These are phyloP conservation scores for Enteromius unitaeniatus DNA, from an alignment of 2,797 vertebrate genomes.

Conservation along the genomic window DNA sequence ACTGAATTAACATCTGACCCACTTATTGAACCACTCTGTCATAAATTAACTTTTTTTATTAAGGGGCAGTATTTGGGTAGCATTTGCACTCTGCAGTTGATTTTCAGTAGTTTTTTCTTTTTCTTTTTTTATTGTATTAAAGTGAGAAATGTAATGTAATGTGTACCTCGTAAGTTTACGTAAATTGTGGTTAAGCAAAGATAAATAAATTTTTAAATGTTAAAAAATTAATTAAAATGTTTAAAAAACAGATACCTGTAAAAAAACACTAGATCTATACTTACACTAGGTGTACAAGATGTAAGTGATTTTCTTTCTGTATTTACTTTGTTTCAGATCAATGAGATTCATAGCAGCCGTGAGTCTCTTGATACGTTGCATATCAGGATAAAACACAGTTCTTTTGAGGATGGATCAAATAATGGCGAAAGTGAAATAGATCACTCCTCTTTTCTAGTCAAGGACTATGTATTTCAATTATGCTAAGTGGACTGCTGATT, in stretches of 20 bases:
- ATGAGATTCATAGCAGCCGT: constrained; percentile 12
- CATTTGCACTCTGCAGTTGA: neutral
- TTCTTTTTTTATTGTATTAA: neutral
- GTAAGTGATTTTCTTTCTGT: neutral
- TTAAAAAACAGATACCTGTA: constrained; percentile 5
- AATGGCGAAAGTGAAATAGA: constrained; percentile 35
- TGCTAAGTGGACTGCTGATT: constrained; percentile 44
- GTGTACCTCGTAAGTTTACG: neutral
- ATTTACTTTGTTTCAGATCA: constrained; percentile 25
- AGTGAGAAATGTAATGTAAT: neutral
- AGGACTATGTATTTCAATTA: constrained; percentile 42
- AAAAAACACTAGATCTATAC: neutral
- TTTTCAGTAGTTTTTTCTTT: neutral
- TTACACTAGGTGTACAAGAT: neutral
- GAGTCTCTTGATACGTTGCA: neutral
- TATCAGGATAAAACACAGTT: constrained; percentile 31
- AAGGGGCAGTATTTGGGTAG: neutral
- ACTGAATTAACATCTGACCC: neutral
- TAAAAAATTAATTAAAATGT: neutral
- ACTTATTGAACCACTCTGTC: neutral
- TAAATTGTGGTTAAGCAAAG: neutral
- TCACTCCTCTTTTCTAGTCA: constrained; percentile 19
- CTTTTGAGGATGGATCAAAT: constrained; percentile 29
- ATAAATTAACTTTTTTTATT: neutral
- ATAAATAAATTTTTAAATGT: neutral